These are phyloP conservation scores for Drosophila niveifrons DNA, from an alignment of 2,888 invertebrate species.

Conservation along the genomic window DNA sequence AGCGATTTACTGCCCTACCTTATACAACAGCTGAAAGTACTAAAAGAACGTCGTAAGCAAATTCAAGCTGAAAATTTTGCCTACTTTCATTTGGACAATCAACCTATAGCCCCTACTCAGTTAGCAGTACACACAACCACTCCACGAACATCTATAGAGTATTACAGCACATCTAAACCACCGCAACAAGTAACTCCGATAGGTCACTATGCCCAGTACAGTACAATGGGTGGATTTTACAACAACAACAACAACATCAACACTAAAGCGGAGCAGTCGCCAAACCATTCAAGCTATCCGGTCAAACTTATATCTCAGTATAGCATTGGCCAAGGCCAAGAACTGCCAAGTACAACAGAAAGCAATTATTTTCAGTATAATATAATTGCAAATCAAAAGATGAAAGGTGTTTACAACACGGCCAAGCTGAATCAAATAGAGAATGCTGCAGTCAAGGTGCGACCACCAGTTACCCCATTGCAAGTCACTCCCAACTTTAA, in stretches of 20 bases:
- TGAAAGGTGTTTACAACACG: conserved; percentile 80
- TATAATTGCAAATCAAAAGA: conserved; percentile 84
- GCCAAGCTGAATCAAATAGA: conserved; percentile 72
- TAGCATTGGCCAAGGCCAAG: conserved; percentile 65
- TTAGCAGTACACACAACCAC: conserved; percentile 32
- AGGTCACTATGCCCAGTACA: conserved; percentile 87
- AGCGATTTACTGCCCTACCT: conserved; percentile 80
- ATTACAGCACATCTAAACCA: conserved; percentile 53
- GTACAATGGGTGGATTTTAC: conserved; percentile 87
- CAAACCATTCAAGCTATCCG: conserved; percentile 41
- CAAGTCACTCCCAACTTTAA: conserved; percentile 77
- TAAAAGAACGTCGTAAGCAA: conserved; percentile 83
- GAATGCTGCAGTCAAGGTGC: conserved; percentile 48
- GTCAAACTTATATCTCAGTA: conserved; percentile 80
- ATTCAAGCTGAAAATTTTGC: conserved; percentile 83
- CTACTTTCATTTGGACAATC: conserved; percentile 85
- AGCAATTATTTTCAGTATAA: conserved; percentile 85
- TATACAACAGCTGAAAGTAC: conserved; percentile 79
- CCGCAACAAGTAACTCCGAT: conserved; percentile 85
- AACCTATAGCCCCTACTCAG: conserved; percentile 46
- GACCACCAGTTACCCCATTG: conserved; percentile 64
- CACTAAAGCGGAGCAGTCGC: background rate
- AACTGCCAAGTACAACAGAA: conserved; percentile 74
- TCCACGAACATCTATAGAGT: conserved; percentile 37
- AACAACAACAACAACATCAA: conserved; percentile 80